phyloP scores from a whole-genome alignment of 2,113 vertebrate species.

The Setophaga petechia region DNA sequence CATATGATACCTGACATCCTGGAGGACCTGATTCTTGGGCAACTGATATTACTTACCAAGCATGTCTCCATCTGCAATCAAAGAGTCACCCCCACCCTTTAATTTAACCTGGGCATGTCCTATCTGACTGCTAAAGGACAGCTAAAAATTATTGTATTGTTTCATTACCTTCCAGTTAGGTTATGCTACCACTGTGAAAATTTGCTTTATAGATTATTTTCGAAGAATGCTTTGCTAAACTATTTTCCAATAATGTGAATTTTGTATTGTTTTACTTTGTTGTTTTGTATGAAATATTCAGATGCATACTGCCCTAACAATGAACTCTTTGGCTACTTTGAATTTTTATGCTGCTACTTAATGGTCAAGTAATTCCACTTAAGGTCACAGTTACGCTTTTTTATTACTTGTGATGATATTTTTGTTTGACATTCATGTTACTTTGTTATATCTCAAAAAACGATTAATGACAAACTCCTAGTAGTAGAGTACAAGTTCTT shows the following conservation, averaged over 20 bases:
- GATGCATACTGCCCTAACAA: background rate
- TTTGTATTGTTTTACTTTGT: background rate
- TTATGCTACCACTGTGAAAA: background rate
- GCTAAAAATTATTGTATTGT: background rate
- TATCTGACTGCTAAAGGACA: background rate
- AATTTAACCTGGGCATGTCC: background rate
- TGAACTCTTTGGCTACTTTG: slow-evolving; percentile 11
- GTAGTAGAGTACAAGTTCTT: background rate
- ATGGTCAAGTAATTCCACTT: slow-evolving; percentile 7
- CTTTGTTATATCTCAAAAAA: background rate
- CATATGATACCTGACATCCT: background rate
- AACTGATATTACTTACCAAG: background rate
- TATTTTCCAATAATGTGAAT: background rate
- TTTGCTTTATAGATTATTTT: background rate
- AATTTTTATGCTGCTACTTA: background rate
- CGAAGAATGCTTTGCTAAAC: background rate
- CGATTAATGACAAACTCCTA: background rate
- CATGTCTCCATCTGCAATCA: background rate
- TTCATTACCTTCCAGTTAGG: background rate
- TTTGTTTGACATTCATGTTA: slow-evolving; percentile 35
- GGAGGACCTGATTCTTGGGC: background rate
- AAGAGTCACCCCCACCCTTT: background rate
- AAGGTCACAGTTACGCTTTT: background rate
- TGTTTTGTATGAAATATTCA: background rate
- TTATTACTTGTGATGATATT: background rate